Evolutionary conservation across 2,888 invertebrate species (phyloP).

Genomic region (Brachyptera putata): DNA sequence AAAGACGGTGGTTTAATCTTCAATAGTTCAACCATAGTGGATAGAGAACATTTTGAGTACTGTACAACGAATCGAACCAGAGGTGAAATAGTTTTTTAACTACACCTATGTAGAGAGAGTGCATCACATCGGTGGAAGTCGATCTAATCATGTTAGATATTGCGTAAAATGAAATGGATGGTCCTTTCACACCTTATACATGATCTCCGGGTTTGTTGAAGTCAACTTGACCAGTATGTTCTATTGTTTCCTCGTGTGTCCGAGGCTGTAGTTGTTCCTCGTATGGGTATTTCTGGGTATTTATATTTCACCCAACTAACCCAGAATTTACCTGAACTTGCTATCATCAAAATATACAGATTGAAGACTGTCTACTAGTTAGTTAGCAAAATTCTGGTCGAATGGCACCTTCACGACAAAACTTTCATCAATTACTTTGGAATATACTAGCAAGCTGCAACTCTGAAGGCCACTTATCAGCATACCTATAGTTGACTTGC

Average conservation of each 20-base stretch:
- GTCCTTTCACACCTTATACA: too few species aligned
- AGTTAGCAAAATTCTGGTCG: too few species aligned
- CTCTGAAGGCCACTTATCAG: too few species aligned
- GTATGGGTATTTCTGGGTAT: not conserved
- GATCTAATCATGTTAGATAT: slow-evolving; percentile 22
- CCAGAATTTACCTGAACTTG: too few species aligned
- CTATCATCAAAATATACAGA: too few species aligned
- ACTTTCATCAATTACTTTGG: too few species aligned
- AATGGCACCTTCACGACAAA: too few species aligned
- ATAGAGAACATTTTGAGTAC: slow-evolving; percentile 23
- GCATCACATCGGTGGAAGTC: slow-evolving; percentile 21
- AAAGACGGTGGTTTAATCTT: not conserved
- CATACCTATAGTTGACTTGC: too few species aligned
- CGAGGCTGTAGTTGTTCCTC: not conserved
- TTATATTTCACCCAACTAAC: too few species aligned
- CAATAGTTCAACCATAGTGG: not conserved
- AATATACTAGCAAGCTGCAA: too few species aligned
- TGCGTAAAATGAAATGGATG: slow-evolving; percentile 14
- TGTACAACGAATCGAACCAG: slow-evolving; percentile 24
- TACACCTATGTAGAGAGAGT: slow-evolving; percentile 18
- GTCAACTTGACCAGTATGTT: not conserved
- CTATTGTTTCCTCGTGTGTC: not conserved
- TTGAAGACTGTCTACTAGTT: too few species aligned
- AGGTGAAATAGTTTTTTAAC: slow-evolving; percentile 16
- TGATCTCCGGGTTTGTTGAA: too few species aligned